Percentiles rank a stretch among this genome's conserved stretches.
Conservation (phyloP, 2,888 invertebrate genomes). For the Orthosia gracilis region DNA sequence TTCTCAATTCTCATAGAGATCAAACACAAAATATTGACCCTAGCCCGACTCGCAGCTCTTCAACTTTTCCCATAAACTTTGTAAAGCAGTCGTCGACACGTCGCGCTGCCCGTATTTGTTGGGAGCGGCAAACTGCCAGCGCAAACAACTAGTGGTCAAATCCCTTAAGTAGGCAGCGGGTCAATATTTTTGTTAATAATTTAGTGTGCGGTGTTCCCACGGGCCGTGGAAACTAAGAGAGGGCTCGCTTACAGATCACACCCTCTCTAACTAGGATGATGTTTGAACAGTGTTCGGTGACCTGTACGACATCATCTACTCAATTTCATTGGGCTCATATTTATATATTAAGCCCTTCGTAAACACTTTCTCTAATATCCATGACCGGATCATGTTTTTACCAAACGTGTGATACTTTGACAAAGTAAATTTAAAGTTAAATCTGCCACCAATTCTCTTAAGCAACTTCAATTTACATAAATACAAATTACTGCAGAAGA, state of each 20-base stretch:
- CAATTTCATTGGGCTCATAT: constrained; percentile 57
- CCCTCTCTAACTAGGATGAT: constrained; percentile 75
- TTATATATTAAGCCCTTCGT: constrained; percentile 49
- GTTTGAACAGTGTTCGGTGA: constrained; percentile 77
- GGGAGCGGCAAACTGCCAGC: constrained; percentile 87
- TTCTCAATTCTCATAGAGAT: constrained; percentile 69
- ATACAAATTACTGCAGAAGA: constrained; percentile 20
- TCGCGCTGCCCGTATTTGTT: constrained; percentile 78
- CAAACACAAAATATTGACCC: constrained; percentile 82
- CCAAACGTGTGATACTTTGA: constrained; percentile 8
- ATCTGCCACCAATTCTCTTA: not conserved
- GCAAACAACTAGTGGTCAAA: constrained; percentile 89
- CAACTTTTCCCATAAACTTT: constrained; percentile 88
- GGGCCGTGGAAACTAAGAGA: constrained; percentile 78
- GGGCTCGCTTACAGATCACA: constrained; percentile 84
- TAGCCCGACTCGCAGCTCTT: constrained; percentile 72
- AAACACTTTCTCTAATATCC: constrained; percentile 49
- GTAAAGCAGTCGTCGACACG: constrained; percentile 84
- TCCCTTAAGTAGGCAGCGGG: constrained; percentile 90
- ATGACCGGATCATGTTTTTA: constrained; percentile 22
- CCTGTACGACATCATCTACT: constrained; percentile 61
- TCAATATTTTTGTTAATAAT: constrained; percentile 91
- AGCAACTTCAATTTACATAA: constrained; percentile 18
- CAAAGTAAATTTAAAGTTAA: not conserved
- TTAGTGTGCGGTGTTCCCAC: constrained; percentile 88